phyloP scores from a whole-genome alignment of 2,888 invertebrate species.

The Drosophila kokeensis region DNA sequence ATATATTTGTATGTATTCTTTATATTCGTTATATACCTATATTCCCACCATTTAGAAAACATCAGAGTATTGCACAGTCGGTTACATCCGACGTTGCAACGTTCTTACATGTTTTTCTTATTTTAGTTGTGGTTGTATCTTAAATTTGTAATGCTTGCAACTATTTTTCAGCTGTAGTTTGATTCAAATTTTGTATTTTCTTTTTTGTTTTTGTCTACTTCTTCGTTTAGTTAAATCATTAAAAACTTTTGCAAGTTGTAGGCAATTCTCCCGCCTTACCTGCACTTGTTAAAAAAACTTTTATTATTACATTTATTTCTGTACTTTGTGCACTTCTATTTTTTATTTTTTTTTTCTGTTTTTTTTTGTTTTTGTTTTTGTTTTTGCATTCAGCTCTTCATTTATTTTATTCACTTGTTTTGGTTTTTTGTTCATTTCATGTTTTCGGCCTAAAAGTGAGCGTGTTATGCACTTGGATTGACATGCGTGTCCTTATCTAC shows the following conservation, averaged over 20 bases:
- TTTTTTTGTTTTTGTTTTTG: background rate
- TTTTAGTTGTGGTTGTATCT: conserved; percentile 14
- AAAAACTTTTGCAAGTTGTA: conserved; percentile 13
- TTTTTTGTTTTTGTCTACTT: conserved; percentile 14
- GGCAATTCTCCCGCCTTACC: background rate
- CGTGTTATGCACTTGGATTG: conserved; percentile 69
- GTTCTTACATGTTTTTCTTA: conserved; percentile 15
- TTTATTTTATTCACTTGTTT: conserved; percentile 10
- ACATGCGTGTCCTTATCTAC: conserved; percentile 60
- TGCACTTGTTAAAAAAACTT: conserved; percentile 23
- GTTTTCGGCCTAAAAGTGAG: conserved; percentile 41
- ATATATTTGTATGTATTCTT: background rate
- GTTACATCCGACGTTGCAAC: background rate
- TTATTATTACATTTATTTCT: conserved; percentile 41
- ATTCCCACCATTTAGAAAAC: background rate
- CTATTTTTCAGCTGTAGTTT: conserved; percentile 23
- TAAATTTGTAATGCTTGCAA: conserved; percentile 19
- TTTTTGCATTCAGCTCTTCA: conserved; percentile 3
- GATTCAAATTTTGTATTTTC: conserved; percentile 12
- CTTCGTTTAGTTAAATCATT: conserved; percentile 18
- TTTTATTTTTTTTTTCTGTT: background rate
- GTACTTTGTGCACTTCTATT: conserved; percentile 60
- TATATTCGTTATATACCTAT: background rate
- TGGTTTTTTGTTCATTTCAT: conserved; percentile 10
- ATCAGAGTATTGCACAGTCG: conserved; percentile 5